Base-by-base conservation (phyloP, 2,888 invertebrate species). In the Acronicta leporina region DNA sequence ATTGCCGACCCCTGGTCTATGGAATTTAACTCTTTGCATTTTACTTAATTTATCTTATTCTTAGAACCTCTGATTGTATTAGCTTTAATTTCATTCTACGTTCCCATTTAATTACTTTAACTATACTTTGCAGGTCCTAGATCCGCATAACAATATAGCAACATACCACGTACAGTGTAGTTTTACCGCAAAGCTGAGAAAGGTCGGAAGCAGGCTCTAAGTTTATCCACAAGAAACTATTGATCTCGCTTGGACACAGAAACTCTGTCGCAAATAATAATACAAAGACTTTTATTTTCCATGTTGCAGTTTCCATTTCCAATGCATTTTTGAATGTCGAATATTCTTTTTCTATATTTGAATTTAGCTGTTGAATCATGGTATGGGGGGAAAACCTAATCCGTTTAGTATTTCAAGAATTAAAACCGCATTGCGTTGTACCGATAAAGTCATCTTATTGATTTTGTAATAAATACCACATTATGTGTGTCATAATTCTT, bases 191-290 rank as follows among this genome's bases (percentile, higher is more conserved):
- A 20, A 20, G 20, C 20, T 20, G 20, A 3, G 9, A 9, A 30
- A 75, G 75, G 71, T 75, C 75, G 65, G 71, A 68, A 72, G 56
- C 67, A 70, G 65, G 68, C 76, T 59, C 68, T 77, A 81, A 83
- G 71, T 80, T 83, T 67, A 70, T 60, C 54, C 68, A 78, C 81
- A 73, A 77, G 77, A 81, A 80, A 78, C 73, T 85, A 84, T 83
- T 79, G 82, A 85, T 81, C 77, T 67, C 40, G 47, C 42, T 44
- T 27, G 53, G 41, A 49, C 57, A 2, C 33, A 30, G 44, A 44
- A 54, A 35, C 50, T 48, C 63, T 57, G 73, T 67, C 67, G 63
- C 62, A 65, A 77, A 71, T 81, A 74, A 68, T 62, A 64, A 68
- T 64, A 65, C 59, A 77, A 77, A 73, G 61, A 60, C 62, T 63